These are phyloP conservation scores for Syngnathus scovelli DNA, from an alignment of 2,113 vertebrate species.

Conservation along the genomic window DNA sequence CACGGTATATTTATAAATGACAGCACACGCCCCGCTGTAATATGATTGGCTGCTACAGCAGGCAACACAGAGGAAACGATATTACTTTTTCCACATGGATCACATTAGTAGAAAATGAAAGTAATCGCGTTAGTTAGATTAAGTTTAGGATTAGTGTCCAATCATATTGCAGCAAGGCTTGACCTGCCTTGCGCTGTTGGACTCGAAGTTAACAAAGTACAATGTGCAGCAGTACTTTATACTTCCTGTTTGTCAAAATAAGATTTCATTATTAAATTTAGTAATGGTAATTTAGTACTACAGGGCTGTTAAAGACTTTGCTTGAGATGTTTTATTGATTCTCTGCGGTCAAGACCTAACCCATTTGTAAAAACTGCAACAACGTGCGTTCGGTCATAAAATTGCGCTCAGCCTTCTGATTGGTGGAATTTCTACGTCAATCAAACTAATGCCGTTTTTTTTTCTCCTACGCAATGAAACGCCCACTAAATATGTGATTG, in stretches of 20 bases:
- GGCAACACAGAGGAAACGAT: too few species aligned
- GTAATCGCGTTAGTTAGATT: too few species aligned
- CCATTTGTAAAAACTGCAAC: background rate
- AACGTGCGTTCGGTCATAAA: background rate
- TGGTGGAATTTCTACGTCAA: conserved; percentile 26
- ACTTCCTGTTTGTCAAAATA: background rate
- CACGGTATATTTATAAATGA: background rate
- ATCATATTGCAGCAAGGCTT: too few species aligned
- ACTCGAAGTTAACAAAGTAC: too few species aligned
- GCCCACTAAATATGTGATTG: conserved; percentile 43
- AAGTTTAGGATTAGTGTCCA: too few species aligned
- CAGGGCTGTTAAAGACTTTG: background rate
- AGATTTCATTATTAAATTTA: background rate
- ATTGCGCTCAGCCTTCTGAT: conserved; percentile 36
- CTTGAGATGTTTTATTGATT: background rate
- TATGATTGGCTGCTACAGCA: too few species aligned
- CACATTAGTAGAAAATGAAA: too few species aligned
- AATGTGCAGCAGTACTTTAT: background rate
- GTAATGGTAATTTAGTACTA: too few species aligned
- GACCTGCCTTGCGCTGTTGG: too few species aligned
- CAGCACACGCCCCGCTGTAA: too few species aligned
- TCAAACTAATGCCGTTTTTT: background rate
- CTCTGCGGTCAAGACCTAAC: background rate
- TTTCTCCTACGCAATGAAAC: background rate
- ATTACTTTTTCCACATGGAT: too few species aligned